Percentiles rank a stretch among this genome's conserved stretches.
Conservation (phyloP, 1,140 invertebrate species). For the Diabrotica virgifera region DNA sequence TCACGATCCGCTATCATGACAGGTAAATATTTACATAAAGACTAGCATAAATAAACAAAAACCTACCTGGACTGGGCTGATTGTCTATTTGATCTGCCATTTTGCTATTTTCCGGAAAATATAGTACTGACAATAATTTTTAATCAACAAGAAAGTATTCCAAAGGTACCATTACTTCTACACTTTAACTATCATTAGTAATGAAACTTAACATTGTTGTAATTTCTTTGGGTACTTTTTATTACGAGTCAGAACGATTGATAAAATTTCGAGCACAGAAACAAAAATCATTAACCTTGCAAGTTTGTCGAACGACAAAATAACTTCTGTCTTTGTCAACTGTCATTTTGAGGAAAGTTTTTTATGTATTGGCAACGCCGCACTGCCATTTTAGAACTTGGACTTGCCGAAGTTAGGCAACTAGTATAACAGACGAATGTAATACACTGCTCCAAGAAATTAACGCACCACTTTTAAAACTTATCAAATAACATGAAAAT, state of each 20-base stretch:
- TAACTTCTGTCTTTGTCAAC: background rate
- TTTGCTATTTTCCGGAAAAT: constrained; percentile 23
- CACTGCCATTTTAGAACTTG: too few species aligned
- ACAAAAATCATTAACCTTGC: constrained; percentile 2
- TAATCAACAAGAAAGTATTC: background rate
- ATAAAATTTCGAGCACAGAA: background rate
- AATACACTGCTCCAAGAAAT: too few species aligned
- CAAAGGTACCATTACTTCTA: background rate
- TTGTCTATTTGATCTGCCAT: constrained; percentile 41
- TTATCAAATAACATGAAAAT: too few species aligned
- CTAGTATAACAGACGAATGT: too few species aligned
- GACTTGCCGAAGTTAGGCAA: too few species aligned
- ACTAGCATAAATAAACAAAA: background rate
- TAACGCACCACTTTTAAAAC: too few species aligned
- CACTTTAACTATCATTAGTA: background rate
- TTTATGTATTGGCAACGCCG: too few species aligned
- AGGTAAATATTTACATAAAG: background rate
- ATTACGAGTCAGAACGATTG: background rate
- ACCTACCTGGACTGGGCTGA: constrained; percentile 34
- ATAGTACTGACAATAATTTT: background rate
- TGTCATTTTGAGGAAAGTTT: background rate
- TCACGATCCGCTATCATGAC: too few species aligned
- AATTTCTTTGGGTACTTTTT: background rate
- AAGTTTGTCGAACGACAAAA: background rate
- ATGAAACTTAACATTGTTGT: background rate